Conservation (phyloP, 2,113 vertebrate genomes). For the Channa argus region DNA sequence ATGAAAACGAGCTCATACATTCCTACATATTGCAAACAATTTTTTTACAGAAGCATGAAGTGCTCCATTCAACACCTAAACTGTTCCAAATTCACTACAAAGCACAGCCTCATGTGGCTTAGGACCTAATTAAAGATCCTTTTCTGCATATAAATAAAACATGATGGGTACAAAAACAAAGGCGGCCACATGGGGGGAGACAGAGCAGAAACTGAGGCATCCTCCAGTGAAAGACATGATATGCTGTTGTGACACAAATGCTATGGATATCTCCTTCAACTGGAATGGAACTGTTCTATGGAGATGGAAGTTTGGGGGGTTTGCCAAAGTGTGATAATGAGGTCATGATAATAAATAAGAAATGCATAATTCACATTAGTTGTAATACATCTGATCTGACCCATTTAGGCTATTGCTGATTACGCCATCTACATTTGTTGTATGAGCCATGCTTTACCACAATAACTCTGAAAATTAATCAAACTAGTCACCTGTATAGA, state of each 20-base stretch:
- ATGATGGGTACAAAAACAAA: constrained; percentile 35
- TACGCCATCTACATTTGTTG: not conserved
- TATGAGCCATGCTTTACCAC: not conserved
- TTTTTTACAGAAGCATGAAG: constrained; percentile 7
- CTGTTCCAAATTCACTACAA: constrained; percentile 29
- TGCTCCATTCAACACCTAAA: constrained; percentile 24
- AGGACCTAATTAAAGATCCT: constrained; percentile 41
- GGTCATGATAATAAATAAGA: not conserved
- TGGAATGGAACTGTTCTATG: not conserved
- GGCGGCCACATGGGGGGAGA: constrained; percentile 23
- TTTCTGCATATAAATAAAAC: constrained; percentile 44
- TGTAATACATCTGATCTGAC: not conserved
- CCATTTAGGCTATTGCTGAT: not conserved
- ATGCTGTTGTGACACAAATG: not conserved
- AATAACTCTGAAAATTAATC: not conserved
- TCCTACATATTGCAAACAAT: not conserved
- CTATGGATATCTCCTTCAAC: not conserved
- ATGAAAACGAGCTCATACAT: not conserved
- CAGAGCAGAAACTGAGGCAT: constrained; percentile 22
- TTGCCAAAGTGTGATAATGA: not conserved
- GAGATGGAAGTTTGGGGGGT: not conserved
- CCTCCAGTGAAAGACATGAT: not conserved
- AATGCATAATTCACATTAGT: too few species aligned
- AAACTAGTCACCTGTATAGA: not conserved
- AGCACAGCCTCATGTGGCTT: constrained; percentile 37